Evolutionary conservation across 2,797 vertebrate species (phyloP), one percentile per base, ranked within the genome.

Genomic region (Platalea minor): DNA sequence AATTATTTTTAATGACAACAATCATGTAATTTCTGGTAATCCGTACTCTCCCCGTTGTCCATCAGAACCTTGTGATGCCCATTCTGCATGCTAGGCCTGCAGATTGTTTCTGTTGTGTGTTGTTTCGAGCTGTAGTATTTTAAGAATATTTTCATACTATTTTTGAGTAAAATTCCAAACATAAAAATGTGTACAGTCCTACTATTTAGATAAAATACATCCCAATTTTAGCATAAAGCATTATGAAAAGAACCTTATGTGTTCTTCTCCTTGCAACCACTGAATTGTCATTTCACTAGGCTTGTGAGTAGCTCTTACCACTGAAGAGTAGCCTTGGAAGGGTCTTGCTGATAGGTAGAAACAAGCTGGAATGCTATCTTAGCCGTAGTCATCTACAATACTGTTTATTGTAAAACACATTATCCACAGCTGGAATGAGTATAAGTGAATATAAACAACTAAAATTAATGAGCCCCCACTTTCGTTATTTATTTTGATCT

Each of bases 111-210:
- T 95, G 48, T 95, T 75, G 48, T 81, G 65, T 11, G 0, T 84
- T 96, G 67, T 94, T 91, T 95, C 67, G 67, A 93, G 45, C 60
- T 95, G 77, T 83, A 89, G 76, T 89, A 79, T 85, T 96, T 93
- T 90, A 89, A 79, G 33, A 80, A 65, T 81, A 95, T 81, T 95
- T 95, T 94, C 69, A 31, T 94, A 91, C 73, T 90, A 51, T 50
- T 96, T 97, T 92, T 88, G 73, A 91, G 94, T 97, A 91, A 96
- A 94, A 21, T 93, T 96, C 77, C 75, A 74, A 82, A 61, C 60
- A 41, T 73, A 69, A 91, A 85, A 72, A 43, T 12, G 56, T 94
- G 53, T 96, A 53, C 0, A 1, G 60, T 84, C 33, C 53, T 96
- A 31, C 89, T 93, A 8, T 89, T 88, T 60, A 72, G 80, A 28